Conservation (phyloP, 2,797 vertebrate species). For the Syngnathus acus region DNA sequence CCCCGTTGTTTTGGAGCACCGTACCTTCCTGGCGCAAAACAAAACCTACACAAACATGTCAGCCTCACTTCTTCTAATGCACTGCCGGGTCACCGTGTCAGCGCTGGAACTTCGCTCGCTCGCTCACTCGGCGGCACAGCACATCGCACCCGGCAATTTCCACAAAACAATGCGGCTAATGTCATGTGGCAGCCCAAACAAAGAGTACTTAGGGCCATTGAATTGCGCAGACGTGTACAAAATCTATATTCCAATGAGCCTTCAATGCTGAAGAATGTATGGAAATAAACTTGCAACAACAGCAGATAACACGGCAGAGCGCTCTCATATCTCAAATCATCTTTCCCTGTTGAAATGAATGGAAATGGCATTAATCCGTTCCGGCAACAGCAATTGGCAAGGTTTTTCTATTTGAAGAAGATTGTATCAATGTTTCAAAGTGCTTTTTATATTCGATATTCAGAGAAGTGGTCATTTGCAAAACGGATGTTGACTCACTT, state of each 20-base stretch:
- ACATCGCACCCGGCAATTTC: constrained; percentile 49
- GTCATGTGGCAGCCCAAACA: constrained; percentile 56
- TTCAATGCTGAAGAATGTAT: not conserved
- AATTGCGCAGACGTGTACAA: constrained; percentile 49
- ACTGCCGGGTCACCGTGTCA: constrained; percentile 67
- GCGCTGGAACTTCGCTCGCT: constrained; percentile 49
- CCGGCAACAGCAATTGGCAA: not conserved
- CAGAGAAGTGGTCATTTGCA: not conserved
- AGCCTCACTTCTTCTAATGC: constrained; percentile 69
- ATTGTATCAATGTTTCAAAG: not conserved
- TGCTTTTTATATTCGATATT: too few relatives aligned
- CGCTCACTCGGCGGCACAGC: constrained; percentile 34
- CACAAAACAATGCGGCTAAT: constrained; percentile 44
- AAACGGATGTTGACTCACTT: not conserved
- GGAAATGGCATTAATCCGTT: not conserved
- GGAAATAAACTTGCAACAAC: not conserved
- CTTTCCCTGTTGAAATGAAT: not conserved
- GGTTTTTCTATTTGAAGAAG: not conserved
- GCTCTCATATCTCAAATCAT: not conserved
- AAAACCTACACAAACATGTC: constrained; percentile 74
- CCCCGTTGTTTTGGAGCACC: constrained; percentile 66
- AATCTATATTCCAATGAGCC: constrained; percentile 59
- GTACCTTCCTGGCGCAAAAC: constrained; percentile 60
- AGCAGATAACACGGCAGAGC: not conserved
- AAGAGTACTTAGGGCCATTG: constrained; percentile 54